Base-by-base conservation (phyloP, 2,888 invertebrate genomes). In the Torymus auratus region DNA sequence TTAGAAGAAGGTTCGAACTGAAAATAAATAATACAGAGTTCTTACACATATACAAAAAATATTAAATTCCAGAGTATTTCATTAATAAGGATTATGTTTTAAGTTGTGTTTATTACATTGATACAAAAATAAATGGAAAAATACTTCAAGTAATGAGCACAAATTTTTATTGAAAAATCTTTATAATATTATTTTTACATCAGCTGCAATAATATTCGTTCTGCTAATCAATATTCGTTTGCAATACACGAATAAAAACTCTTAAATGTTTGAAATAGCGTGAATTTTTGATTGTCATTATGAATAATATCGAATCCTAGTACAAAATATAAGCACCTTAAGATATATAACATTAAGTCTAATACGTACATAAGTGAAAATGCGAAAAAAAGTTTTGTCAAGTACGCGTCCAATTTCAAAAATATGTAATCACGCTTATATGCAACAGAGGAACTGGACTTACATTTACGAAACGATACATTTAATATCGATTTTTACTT, bases 231-330 rank as follows among this genome's bases (percentile, higher is more conserved):
- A 41, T 41, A 41, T 41, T 41, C 41, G 41, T 41, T 41, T 41
- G 7, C 41, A 41, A 41, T 41, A 41, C 41, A 41, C 41, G 41
- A 41, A 41, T 41, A 41, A 41, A 67, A 64, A 23, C 41, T 72
- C 17, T 28, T 70, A 41, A 68, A 41, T 2, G 10, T 62, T 52
- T 53, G 15, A 71, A 77, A 17, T 13, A 65, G 41, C 23, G 28
- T 80, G 65, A 67, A 61, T 10, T 70, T 81, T 17, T 81, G 78
- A 81, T 81, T 81, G 81, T 81, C 78, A 14, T 58, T 72, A 70
- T 70, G 65, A 76, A 80, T 80, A 73, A 74, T 70, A 78, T 73
- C 17, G 41, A 78, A 81, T 70, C 14, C 65, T 70, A 70, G 58
- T 67, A 73, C 15, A 73, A 68, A 78, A 74, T 12, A 62, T 41